Conservation (phyloP, 2,888 invertebrate genomes). For the Gymnocheta viridis region DNA sequence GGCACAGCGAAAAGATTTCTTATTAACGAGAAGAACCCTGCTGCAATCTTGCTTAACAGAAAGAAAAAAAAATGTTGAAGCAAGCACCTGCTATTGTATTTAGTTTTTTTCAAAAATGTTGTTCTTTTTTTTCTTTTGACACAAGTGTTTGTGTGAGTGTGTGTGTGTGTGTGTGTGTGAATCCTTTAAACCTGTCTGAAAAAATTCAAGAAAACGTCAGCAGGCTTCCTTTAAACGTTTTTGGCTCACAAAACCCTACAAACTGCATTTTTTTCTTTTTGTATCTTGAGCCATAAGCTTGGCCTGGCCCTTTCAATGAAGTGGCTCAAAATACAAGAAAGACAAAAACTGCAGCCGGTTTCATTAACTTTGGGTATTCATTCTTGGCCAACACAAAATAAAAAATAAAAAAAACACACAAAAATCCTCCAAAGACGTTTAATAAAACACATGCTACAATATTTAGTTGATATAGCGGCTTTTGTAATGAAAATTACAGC, state of each 20-base stretch:
- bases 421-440: constrained; percentile 59
- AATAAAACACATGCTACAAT: constrained; percentile 67
- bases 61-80: constrained; percentile 46
- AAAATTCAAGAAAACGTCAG: constrained; percentile 57
- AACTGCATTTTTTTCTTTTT: constrained; percentile 57
- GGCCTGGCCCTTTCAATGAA: constrained; percentile 59
- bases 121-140: constrained; percentile 22
- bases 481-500: constrained; percentile 70
- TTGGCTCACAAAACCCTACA: constrained; percentile 65
- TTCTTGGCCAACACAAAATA: constrained; percentile 30
- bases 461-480: constrained; percentile 61
- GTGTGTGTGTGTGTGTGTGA: constrained; percentile 58
- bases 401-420: background rate
- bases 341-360: constrained; percentile 63
- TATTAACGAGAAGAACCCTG: constrained; percentile 68
- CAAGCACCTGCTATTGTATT: constrained; percentile 68
- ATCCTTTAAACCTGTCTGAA: constrained; percentile 69
- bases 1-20: constrained; percentile 65
- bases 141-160: constrained; percentile 16
- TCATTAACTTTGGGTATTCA: constrained; percentile 67
- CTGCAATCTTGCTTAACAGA: constrained; percentile 66
- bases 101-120: constrained; percentile 39
- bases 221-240: constrained; percentile 64
- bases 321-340: constrained; percentile 62
- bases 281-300: constrained; percentile 65